phyloP scores from a whole-genome alignment of 2,113 vertebrate species.

The Notothenia rossii region DNA sequence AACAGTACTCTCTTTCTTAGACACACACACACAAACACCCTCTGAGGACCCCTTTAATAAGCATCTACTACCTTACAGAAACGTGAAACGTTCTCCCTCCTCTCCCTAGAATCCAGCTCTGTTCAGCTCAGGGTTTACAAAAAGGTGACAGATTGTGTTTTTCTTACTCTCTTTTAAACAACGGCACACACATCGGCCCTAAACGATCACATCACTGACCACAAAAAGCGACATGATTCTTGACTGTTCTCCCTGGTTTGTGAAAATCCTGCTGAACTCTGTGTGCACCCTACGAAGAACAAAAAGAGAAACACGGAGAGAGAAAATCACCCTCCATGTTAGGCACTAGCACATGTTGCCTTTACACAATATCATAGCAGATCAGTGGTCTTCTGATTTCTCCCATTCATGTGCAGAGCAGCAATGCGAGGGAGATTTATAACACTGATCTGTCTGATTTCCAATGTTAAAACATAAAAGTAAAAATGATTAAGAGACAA shows the following conservation, averaged over 20 bases:
- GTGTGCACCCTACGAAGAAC: slow-evolving; percentile 18
- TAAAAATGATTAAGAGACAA: not conserved
- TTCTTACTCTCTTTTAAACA: slow-evolving; percentile 45
- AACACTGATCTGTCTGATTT: not conserved
- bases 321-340: slow-evolving; percentile 4
- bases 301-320: slow-evolving; percentile 5
- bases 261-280: slow-evolving; percentile 48
- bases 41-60: slow-evolving; percentile 68
- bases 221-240: slow-evolving; percentile 9
- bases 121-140: slow-evolving; percentile 27
- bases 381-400: not conserved
- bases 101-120: slow-evolving; percentile 22
- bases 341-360: not conserved
- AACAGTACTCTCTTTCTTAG: slow-evolving; percentile 45
- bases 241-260: not conserved
- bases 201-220: slow-evolving; percentile 11
- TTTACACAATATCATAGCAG: not conserved
- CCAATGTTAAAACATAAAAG: not conserved
- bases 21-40: slow-evolving; percentile 33
- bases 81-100: slow-evolving; percentile 48
- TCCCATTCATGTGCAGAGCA: slow-evolving; percentile 1
- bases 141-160: slow-evolving; percentile 48
- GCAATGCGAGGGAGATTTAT: not conserved
- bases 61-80: slow-evolving; percentile 65
- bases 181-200: slow-evolving; percentile 2